Percentiles rank a stretch among this genome's conserved stretches.
Conservation (phyloP, 2,888 invertebrate species). For the Clepsis dumicolana region DNA sequence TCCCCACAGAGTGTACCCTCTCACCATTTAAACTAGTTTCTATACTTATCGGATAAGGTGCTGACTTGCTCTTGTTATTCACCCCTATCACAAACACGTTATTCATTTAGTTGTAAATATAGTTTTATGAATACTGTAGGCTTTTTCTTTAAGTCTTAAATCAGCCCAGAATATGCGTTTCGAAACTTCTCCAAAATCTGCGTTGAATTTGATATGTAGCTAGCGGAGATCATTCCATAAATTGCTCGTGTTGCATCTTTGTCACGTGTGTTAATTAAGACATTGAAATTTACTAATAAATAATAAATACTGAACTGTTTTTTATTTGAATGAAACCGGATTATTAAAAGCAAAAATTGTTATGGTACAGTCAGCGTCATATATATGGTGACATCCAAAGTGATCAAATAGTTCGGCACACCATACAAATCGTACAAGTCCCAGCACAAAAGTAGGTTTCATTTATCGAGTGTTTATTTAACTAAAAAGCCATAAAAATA, state of each 20-base stretch:
- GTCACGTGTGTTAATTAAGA: conserved; percentile 36
- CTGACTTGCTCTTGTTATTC: conserved; percentile 39
- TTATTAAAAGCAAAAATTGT: background rate
- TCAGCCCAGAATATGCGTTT: conserved; percentile 7
- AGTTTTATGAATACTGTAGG: conserved; percentile 43
- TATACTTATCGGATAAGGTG: conserved; percentile 45
- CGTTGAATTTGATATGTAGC: conserved; percentile 25
- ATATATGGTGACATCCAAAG: too few relatives aligned
- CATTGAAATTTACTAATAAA: conserved; percentile 35
- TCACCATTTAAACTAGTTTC: conserved; percentile 13
- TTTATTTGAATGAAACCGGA: background rate
- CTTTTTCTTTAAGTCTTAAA: conserved; percentile 23
- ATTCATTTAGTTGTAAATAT: conserved; percentile 49
- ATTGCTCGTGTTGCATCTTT: conserved; percentile 26
- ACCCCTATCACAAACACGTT: conserved; percentile 23
- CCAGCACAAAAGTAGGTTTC: too few relatives aligned
- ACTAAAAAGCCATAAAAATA: too few relatives aligned
- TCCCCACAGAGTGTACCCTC: conserved; percentile 26
- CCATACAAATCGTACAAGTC: too few relatives aligned
- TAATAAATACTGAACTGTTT: conserved; percentile 3
- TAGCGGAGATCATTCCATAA: conserved; percentile 36
- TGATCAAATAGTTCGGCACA: too few relatives aligned
- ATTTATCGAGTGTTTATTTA: too few relatives aligned
- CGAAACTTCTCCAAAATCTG: conserved; percentile 10
- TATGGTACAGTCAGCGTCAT: too few relatives aligned